Evolutionary conservation across 2,797 vertebrate genomes (phyloP).

Genomic region (Spea hammondii): DNA sequence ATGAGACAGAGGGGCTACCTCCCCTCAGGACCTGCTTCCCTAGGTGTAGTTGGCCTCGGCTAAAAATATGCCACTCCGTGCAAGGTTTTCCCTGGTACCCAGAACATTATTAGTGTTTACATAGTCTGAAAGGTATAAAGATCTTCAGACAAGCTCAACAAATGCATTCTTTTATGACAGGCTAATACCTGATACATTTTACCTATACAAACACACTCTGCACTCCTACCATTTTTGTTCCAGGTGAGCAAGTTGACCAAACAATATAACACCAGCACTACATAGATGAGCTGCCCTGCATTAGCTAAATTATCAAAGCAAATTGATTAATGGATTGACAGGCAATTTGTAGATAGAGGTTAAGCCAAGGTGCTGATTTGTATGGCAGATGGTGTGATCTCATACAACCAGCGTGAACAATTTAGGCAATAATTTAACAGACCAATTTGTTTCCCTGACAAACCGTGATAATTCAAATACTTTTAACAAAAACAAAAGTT

Average conservation of each 20-base stretch:
- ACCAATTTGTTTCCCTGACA: not conserved
- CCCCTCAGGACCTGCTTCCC: too few relatives aligned
- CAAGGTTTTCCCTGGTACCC: not conserved
- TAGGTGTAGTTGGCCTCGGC: too few relatives aligned
- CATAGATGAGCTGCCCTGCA: not conserved
- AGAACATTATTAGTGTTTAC: not conserved
- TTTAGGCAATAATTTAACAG: not conserved
- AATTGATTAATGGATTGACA: conserved; percentile 34
- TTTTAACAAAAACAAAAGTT: not conserved
- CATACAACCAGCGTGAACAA: not conserved
- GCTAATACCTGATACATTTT: not conserved
- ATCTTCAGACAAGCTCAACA: not conserved
- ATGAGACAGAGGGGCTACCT: too few relatives aligned
- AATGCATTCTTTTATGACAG: not conserved
- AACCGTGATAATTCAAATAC: not conserved
- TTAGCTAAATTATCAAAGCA: conserved; percentile 30
- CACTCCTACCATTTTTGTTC: conserved; percentile 32
- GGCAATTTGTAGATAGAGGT: conserved; percentile 18
- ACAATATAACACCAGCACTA: not conserved
- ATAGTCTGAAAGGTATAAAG: not conserved
- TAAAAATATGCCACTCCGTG: too few relatives aligned
- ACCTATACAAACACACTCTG: conserved; percentile 12
- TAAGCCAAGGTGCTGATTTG: conserved; percentile 4
- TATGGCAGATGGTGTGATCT: not conserved
- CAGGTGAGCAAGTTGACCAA: conserved; percentile 26